Base-by-base conservation (phyloP, 2,888 invertebrate genomes). In the Zygothrica quintamaculata region DNA sequence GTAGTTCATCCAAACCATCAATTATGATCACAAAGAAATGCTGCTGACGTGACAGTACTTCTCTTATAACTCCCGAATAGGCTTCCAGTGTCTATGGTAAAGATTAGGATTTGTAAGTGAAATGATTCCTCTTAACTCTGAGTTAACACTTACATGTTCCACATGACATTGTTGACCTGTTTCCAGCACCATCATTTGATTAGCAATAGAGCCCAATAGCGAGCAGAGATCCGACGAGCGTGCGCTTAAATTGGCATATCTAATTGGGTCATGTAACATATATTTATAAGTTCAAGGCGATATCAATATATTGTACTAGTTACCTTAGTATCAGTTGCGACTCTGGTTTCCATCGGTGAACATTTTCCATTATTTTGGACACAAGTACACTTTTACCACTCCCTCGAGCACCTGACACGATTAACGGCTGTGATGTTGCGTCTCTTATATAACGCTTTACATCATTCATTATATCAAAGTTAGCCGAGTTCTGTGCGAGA, bases 361-460 rank as follows among this genome's bases (percentile, higher is more conserved):
- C 93, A 44, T 93, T 92, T 43, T 94, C 93, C 43, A 94, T 94
- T 7, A 95, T 94, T 67, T 95, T 93, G 0, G 97, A 95, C 31
- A 96, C 92, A 4, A 96, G 91, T 0, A 95, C 95, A 2, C 96
- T 96, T 91, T 97, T 97, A 0, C 97, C 97, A 89, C 95, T 95
- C 8, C 97, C 97, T n/a, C 94, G 93, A 18, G 94, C 93, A 0
- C 96, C 97, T 64, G 95, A 94, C 57, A 97, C 91, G 9, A 96
- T 93, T 59, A 97, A 90, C 0, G 96, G 96, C 50, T 87, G 80
- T 1, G 82, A 43, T 18, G 88, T 85, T 6, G 65, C 74, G 47
- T 88, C 89, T 18, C 88, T 78, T 9, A 95, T 92, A 79, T 95
- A 95, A 58, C 85, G 87, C 75, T 90, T 89, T 15, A 91, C 78